Conservation (phyloP, 1,140 invertebrate genomes). For the Drosophila ercepeae region DNA sequence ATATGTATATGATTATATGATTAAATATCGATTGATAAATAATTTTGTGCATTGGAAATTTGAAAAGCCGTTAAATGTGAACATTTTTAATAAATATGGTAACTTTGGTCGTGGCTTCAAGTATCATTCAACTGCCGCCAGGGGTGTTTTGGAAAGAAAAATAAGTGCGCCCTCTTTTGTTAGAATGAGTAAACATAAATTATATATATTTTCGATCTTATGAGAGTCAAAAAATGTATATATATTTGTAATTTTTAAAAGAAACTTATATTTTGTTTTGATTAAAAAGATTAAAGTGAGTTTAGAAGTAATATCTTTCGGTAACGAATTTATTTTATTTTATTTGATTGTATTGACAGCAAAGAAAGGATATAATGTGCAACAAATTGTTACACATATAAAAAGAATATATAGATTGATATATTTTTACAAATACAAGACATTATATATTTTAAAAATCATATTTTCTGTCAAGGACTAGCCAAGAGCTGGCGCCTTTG, state of each 20-base stretch:
- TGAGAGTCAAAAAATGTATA: no score
- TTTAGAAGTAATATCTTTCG: no score
- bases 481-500: constrained; percentile 9
- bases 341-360: no score
- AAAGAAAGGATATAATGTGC: no score
- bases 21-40: no score
- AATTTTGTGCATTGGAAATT: background rate
- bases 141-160: background rate
- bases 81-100: background rate
- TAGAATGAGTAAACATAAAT: background rate
- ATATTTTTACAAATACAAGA: background rate
- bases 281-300: no score
- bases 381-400: no score
- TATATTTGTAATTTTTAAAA: no score
- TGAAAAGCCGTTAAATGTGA: background rate
- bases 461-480: background rate
- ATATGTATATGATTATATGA: no score
- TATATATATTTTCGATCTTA: background rate
- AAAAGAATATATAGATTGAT: no score
- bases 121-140: background rate
- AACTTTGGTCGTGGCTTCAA: background rate
- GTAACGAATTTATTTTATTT: no score
- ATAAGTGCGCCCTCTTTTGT: background rate
- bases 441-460: background rate
- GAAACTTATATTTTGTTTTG: no score